Evolutionary conservation across 2,113 vertebrate genomes (phyloP), one percentile per base, ranked within the genome.

Genomic region (Nettapus auritus): DNA sequence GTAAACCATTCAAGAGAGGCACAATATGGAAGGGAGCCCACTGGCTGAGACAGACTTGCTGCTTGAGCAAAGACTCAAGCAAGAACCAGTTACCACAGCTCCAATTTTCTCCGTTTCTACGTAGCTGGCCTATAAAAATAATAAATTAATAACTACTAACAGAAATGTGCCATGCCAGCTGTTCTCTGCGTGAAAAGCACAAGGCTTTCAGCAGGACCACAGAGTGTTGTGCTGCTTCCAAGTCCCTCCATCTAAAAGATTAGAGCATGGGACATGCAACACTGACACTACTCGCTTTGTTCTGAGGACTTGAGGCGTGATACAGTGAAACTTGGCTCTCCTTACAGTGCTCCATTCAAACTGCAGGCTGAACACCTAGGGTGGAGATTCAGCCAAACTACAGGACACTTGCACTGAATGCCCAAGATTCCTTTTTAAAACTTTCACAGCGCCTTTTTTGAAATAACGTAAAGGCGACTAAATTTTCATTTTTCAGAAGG

Each of bases 261-360:
- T 3, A 93, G 77, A 79, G 77, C 38, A 68, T 0, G 1, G 81
- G 62, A 84, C 62, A 84, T 93, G 86, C 70, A 85, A 87, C 53
- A 80, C 53, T 68, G 59, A 76, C 90, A 94, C 48, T 8, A 26
- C 23, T 87, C 90, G 42, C 59, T 95, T 92, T 89, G 81, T 66
- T 91, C n/a, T 66, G 52, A 74, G 44, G 38, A 29, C 29, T 42
- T 8, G 1, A 85, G 66, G 26, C 77, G 60, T 0, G 1, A 36
- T 23, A 80, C 18, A 94, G 69, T 16, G 44, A n/a, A 91, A 91
- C 57, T 60, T 69, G 88, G 85, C 88, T 86, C 85, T 53, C 57
- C 33, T 62, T 25, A 88, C 68, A 85, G 64, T 14, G 50, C 60
- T 74, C 82, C 42, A 67, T 56, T 86, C 60, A 86, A 64, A 29